Evolutionary conservation across 2,888 invertebrate species (phyloP), one percentile per base, ranked within the genome.

Genomic region (Ligdia adustata): DNA sequence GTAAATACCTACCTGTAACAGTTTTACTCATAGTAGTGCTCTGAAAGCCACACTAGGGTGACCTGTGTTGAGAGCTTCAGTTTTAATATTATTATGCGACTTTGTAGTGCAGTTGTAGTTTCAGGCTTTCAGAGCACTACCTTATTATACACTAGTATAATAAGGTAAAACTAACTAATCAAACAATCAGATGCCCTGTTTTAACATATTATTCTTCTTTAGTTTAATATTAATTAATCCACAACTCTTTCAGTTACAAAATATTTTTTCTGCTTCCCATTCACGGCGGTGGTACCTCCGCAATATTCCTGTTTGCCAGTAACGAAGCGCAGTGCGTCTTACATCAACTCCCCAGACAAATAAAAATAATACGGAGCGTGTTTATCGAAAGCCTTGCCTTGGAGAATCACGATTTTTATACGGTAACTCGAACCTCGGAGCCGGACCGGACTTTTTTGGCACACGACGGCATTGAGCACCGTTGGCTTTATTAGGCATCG

Each of bases 321-420:
- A 66, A 66, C 72, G 65, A 69, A 62, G 60, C 48, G 52, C 57
- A 62, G 39, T 51, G 54, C 66, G 57, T 54, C 53, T 61, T 67
- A 60, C 66, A 69, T 64, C 57, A 57, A 52, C 44, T 52, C 35
- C 46, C 58, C 55, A 59, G 52, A 59, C 60, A 66, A 70, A 76
- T 72, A 72, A 72, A 72, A 68, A 62, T 70, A 69, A 62, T 62
- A 57, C 60, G 51, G 70, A 74, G 77, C 74, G 72, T 77, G 79
- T 82, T 76, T 73, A 74, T 70, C 68, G 70, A 74, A 70, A 69
- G 69, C 69, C 67, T 72, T 57, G 72, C 70, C 73, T 75, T 75
- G 72, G 64, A 71, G 60, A 67, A 70, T 66, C 70, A 69, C 71
- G 71, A 67, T 74, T 74, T 67, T 72, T 72, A 62, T 73, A 70